phyloP scores from a whole-genome alignment of 2,113 vertebrate species.

The Sturnus vulgaris region DNA sequence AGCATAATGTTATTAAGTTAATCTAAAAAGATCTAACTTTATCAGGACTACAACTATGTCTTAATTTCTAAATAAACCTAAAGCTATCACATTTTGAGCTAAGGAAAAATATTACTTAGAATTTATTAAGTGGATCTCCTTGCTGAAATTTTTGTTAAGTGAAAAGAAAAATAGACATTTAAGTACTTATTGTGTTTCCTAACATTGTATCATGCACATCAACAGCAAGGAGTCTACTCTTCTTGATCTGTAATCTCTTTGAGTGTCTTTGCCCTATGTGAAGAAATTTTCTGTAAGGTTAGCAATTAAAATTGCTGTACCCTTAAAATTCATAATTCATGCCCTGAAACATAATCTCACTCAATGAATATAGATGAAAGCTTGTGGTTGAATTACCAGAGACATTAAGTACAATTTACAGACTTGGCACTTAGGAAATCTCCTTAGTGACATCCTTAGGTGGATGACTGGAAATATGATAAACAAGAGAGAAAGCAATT shows the following conservation, averaged over 20 bases:
- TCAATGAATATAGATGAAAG: conserved; percentile 18
- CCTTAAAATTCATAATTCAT: conserved; percentile 29
- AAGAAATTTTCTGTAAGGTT: conserved; percentile 54
- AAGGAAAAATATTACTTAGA: background rate
- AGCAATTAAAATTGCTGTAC: conserved; percentile 12
- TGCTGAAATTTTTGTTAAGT: conserved; percentile 22
- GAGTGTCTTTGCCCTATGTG: background rate
- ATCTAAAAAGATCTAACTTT: background rate
- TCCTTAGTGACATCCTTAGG: background rate
- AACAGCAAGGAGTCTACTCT: conserved; percentile 46
- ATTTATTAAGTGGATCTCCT: background rate
- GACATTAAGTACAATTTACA: background rate
- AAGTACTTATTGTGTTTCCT: conserved; percentile 34
- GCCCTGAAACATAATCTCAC: conserved; percentile 36
- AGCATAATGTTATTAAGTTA: background rate
- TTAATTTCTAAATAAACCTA: background rate
- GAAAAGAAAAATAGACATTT: conserved; percentile 29
- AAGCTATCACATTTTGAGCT: background rate
- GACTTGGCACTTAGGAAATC: background rate
- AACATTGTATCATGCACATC: background rate
- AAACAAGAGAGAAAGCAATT: background rate
- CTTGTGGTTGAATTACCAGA: background rate
- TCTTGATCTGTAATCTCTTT: conserved; percentile 49
- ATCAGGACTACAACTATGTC: background rate
- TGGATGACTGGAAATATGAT: background rate